Evolutionary conservation across 2,797 vertebrate species (phyloP).

Genomic region (Threskiornis aethiopicus): DNA sequence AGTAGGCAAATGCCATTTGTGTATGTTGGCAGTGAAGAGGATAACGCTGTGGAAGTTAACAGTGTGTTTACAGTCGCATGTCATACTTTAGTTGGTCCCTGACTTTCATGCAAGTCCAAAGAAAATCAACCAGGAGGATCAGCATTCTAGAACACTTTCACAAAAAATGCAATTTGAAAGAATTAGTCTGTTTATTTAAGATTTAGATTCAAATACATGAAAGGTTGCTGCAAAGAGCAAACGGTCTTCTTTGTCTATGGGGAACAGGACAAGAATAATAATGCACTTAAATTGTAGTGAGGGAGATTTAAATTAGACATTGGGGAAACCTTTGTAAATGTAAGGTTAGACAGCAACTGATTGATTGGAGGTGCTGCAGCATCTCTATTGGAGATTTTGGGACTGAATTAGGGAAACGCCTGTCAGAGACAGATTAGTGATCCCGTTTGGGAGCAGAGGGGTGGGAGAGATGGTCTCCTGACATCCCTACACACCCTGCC

Average conservation of each 20-base stretch:
- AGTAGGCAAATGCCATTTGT: background rate
- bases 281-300: background rate
- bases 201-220: background rate
- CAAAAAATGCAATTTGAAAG: background rate
- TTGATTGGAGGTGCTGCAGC: background rate
- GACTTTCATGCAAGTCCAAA: background rate
- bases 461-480: background rate
- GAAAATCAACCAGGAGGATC: background rate
- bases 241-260: background rate
- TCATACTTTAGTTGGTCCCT: background rate
- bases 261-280: background rate
- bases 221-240: background rate
- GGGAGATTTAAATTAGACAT: background rate
- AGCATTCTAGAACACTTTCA: background rate
- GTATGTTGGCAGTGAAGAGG: background rate
- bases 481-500: background rate
- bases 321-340: background rate
- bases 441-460: background rate
- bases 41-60: background rate
- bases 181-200: background rate
- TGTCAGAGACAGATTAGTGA: background rate
- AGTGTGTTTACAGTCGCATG: background rate
- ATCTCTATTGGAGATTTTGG: background rate
- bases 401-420: background rate
- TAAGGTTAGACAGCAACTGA: background rate